Percentiles rank a stretch among this genome's conserved stretches.
These are phyloP conservation scores for Drosophila paulistorum DNA, from an alignment of 1,140 invertebrate species.

Conservation along the genomic window DNA sequence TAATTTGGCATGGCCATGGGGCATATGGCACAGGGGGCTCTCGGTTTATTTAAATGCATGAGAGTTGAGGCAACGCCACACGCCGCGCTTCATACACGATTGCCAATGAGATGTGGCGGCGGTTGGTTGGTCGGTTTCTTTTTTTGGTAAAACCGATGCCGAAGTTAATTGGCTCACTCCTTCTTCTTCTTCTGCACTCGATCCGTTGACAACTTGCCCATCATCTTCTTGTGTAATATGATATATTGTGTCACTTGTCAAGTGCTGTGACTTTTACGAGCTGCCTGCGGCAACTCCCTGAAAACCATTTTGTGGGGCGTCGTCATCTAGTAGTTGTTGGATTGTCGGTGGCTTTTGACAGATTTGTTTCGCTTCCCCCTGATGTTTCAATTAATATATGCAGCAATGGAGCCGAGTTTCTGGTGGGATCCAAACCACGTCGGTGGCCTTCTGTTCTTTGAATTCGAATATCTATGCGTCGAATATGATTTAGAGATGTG, in stretches of 20 bases:
- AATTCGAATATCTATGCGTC: constrained; percentile 27
- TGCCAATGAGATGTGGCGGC: constrained; percentile 41
- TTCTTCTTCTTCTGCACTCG: constrained; percentile 13
- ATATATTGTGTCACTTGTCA: constrained; percentile 81
- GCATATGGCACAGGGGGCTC: neutral
- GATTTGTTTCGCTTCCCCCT: constrained; percentile 76
- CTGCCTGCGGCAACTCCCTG: constrained; percentile 56
- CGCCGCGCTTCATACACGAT: constrained; percentile 78
- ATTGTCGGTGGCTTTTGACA: constrained; percentile 73
- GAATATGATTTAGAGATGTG: constrained; percentile 49
- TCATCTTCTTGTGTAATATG: constrained; percentile 79
- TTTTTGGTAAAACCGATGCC: constrained; percentile 55
- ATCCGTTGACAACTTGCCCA: constrained; percentile 74
- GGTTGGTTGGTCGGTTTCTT: constrained; percentile 38
- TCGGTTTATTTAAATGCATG: neutral
- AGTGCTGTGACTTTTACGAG: constrained; percentile 75
- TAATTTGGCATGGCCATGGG: constrained; percentile 66
- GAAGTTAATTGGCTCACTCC: constrained; percentile 79
- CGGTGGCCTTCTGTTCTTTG: constrained; percentile 45
- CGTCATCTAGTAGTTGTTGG: constrained; percentile 21
- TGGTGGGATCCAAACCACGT: constrained; percentile 27
- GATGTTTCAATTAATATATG: constrained; percentile 81
- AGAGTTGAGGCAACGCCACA: constrained; percentile 43
- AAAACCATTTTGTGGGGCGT: neutral
- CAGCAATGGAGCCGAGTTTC: constrained; percentile 60